phyloP scores from a whole-genome alignment of 2,888 invertebrate genomes.

The Proisotoma minuta region DNA sequence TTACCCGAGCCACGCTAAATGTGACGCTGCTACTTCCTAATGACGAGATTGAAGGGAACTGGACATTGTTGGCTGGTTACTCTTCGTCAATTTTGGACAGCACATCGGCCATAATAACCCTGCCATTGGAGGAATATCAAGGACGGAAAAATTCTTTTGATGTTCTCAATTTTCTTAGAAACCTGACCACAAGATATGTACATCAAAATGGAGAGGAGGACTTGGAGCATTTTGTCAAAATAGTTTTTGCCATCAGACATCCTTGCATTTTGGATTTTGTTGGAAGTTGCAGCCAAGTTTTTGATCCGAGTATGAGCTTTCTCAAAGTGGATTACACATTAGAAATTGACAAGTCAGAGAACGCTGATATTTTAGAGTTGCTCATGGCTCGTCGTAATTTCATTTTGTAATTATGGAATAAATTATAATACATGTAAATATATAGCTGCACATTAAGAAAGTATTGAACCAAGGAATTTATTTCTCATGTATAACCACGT shows the following conservation, averaged over 20 bases:
- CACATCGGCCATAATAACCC: background rate
- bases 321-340: background rate
- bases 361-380: background rate
- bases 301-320: background rate
- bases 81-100: background rate
- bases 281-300: background rate
- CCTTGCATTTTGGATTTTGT: background rate
- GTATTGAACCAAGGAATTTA: too few species aligned
- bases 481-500: too few species aligned
- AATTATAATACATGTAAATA: too few species aligned
- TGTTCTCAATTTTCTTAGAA: background rate
- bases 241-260: background rate
- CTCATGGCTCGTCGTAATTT: too few species aligned
- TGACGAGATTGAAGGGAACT: too few species aligned
- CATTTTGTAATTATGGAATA: too few species aligned
- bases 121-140: background rate
- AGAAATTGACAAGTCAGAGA: background rate
- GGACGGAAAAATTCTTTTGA: background rate
- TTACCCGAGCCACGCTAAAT: constrained; percentile 10
- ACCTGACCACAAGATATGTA: background rate
- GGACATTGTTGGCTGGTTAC: background rate
- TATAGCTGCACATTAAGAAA: too few species aligned
- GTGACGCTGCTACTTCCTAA: too few species aligned
- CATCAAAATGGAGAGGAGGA: background rate
- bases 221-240: background rate